These are phyloP conservation scores for Invenusta paracnida DNA, from an alignment of 2,888 invertebrate species.

Conservation along the genomic window DNA sequence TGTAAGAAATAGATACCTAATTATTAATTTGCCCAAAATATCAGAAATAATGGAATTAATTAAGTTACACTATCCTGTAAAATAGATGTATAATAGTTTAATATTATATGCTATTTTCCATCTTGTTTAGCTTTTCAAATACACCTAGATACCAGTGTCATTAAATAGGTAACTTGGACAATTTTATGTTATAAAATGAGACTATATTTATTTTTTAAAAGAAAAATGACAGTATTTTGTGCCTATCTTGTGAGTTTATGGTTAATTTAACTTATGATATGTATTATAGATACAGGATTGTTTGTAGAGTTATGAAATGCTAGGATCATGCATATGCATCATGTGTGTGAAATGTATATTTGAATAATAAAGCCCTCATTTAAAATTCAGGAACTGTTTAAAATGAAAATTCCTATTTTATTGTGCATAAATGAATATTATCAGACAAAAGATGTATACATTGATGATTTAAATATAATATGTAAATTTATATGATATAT, in stretches of 20 bases:
- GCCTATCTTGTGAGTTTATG: neutral
- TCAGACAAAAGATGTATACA: too few relatives aligned
- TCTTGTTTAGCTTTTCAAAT: neutral
- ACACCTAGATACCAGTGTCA: neutral
- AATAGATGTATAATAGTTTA: neutral
- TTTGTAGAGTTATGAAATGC: neutral
- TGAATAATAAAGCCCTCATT: neutral
- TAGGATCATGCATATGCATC: neutral
- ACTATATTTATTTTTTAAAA: neutral
- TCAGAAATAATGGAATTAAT: neutral
- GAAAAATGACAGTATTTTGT: neutral
- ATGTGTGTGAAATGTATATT: neutral
- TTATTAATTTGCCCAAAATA: neutral
- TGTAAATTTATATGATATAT: too few relatives aligned
- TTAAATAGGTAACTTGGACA: neutral
- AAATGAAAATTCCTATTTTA: too few relatives aligned
- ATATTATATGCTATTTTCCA: neutral
- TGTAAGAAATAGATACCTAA: neutral
- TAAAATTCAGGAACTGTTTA: neutral
- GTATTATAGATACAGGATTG: neutral
- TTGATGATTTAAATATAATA: too few relatives aligned
- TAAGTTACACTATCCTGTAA: neutral
- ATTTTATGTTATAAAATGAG: neutral
- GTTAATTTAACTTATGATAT: neutral
- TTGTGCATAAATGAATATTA: too few relatives aligned